These are phyloP conservation scores for Castor canadensis DNA, from an alignment of 2,113 vertebrate genomes.

Conservation along the genomic window DNA sequence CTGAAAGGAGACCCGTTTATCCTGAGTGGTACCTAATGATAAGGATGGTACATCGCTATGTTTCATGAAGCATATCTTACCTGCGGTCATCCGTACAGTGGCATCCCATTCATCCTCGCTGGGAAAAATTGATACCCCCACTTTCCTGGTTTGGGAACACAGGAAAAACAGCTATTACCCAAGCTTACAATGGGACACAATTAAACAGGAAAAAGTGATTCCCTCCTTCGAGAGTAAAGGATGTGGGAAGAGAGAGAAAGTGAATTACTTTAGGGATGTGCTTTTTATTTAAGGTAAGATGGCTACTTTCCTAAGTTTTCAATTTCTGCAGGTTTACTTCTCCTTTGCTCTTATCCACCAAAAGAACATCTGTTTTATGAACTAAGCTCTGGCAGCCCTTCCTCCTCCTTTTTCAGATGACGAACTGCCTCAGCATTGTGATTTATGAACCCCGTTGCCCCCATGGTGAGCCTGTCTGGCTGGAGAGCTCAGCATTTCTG, in stretches of 20 bases:
- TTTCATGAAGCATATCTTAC: background rate
- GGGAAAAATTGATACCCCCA: background rate
- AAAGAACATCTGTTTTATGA: constrained; percentile 74
- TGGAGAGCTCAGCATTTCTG: background rate
- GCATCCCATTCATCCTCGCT: background rate
- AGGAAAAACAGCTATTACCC: background rate
- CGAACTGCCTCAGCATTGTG: constrained; percentile 71
- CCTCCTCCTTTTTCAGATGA: constrained; percentile 79
- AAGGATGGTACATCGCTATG: background rate
- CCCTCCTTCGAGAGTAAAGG: background rate
- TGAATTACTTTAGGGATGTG: background rate
- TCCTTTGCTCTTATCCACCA: constrained; percentile 63
- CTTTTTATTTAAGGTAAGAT: constrained; percentile 6
- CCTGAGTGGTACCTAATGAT: constrained; percentile 17
- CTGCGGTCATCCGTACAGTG: background rate
- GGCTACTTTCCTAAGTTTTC: constrained; percentile 49
- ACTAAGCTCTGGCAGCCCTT: constrained; percentile 68
- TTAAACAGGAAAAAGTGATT: background rate
- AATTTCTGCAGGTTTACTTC: constrained; percentile 39
- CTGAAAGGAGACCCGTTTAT: constrained; percentile 53
- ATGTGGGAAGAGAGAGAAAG: background rate
- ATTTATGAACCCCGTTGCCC: constrained; percentile 72
- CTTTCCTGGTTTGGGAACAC: constrained; percentile 10
- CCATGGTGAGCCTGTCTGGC: constrained; percentile 10
- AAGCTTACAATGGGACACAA: background rate